Evolutionary conservation across 2,113 vertebrate genomes (phyloP), one percentile per base, ranked within the genome.

Genomic region (Elephantulus edwardii): DNA sequence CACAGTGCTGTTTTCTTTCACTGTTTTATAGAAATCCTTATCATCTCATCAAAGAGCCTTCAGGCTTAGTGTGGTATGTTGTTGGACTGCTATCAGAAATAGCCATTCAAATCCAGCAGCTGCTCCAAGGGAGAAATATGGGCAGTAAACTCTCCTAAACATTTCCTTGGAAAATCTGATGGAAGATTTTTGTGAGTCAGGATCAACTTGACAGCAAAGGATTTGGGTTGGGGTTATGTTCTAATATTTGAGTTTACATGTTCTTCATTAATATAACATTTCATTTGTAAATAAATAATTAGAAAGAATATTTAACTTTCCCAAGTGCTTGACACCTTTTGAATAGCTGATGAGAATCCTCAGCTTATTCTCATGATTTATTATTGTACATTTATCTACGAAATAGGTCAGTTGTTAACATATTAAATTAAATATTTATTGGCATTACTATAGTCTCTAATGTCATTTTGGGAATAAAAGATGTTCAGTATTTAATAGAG

Each of bases 231-330:
- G 48, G 48, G 48, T 42, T n/a, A 58, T 48, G 26, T 58, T 75
- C 10, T 58, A 52, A 44, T 66, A 56, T 86, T 83, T 83, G 8
- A 64, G 81, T 66, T 6, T 66, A 50, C 20, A 70, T 9, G 0
- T 66, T 86, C 50, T 68, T 50, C 17, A 54, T 88, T 62, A 74
- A 48, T 14, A 54, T 14, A 84, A 33, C 8, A 83, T 78, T 92
- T 85, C 20, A 83, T 52, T 92, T 64, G 42, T 24, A 87, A 79
- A 74, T 72, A 93, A 78, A 46, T 77, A 71, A 83, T 76, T 50
- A 81, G 40, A 62, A 64, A 48, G 9, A 75, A 42, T 50, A 33
- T n/a, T 81, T 83, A 76, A 19, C 10, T 83, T 84, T 89, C 60
- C 17, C 19, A 62, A 68, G 33, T 72, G 17, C 77, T 83, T 79